Percentiles rank a stretch among this genome's conserved stretches.
Evolutionary conservation across 2,888 invertebrate genomes (phyloP).

Genomic region (Chrysolina oricalcia): DNA sequence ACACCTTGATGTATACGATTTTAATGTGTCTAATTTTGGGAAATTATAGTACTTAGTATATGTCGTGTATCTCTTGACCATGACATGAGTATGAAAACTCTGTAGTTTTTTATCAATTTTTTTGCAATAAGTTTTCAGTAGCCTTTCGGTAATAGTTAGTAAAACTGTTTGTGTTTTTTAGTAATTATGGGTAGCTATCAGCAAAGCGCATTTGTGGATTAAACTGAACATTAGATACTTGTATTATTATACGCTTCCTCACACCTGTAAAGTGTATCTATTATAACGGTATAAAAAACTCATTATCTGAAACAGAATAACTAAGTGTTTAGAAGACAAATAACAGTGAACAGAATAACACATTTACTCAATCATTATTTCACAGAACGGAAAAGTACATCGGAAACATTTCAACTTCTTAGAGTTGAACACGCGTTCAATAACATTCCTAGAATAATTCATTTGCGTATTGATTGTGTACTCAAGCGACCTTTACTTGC

Average conservation of each 20-base stretch:
- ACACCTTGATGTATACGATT: neutral
- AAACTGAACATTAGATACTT: no score
- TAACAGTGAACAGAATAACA: neutral
- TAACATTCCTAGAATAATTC: neutral
- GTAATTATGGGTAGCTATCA: no score
- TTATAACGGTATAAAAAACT: neutral
- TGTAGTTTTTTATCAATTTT: neutral
- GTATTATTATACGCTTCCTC: neutral
- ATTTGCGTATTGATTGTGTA: neutral
- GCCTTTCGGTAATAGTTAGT: no score
- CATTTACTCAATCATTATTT: neutral
- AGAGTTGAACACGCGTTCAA: neutral
- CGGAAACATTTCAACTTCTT: neutral
- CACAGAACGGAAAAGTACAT: neutral
- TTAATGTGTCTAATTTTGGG: neutral
- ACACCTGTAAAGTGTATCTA: neutral
- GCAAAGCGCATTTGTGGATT: no score
- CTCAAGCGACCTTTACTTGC: no score
- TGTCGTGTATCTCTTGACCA: neutral
- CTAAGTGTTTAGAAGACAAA: neutral
- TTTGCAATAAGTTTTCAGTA: no score
- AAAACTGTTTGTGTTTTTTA: no score
- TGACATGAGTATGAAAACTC: neutral
- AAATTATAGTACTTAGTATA: neutral
- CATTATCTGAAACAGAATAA: neutral